phyloP scores from a whole-genome alignment of 2,888 invertebrate species.

The Lithophane socia region DNA sequence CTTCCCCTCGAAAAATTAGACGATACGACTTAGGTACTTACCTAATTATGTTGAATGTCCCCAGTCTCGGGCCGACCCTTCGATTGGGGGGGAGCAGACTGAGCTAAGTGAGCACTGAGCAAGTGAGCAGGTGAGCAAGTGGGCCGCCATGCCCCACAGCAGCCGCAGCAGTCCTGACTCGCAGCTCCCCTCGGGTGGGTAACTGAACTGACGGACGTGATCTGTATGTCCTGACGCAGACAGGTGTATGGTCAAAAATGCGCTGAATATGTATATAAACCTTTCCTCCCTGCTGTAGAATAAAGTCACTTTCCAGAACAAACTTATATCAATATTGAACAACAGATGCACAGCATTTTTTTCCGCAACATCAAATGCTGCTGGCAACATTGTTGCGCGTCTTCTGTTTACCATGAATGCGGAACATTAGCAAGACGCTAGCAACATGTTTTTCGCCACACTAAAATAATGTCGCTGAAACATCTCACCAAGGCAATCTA shows the following conservation, averaged over 20 bases:
- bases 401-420: neutral
- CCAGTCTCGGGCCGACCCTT: constrained; percentile 7
- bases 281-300: neutral
- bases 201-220: neutral
- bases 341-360: neutral
- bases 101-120: neutral
- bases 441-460: neutral
- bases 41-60: neutral
- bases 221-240: neutral
- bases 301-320: neutral
- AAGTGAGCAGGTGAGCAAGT: neutral
- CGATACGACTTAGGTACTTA: neutral
- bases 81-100: neutral
- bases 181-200: constrained; percentile 44
- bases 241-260: neutral
- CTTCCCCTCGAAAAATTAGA: constrained; percentile 11
- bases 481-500: too few relatives aligned
- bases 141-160: constrained; percentile 42
- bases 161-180: constrained; percentile 57
- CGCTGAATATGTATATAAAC: neutral
- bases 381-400: neutral
- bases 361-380: neutral
- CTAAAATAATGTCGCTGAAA: neutral
- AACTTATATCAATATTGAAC: neutral
- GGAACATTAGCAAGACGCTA: neutral